Conservation (phyloP, 2,888 invertebrate species). For the Siphlonurus alternatus region DNA sequence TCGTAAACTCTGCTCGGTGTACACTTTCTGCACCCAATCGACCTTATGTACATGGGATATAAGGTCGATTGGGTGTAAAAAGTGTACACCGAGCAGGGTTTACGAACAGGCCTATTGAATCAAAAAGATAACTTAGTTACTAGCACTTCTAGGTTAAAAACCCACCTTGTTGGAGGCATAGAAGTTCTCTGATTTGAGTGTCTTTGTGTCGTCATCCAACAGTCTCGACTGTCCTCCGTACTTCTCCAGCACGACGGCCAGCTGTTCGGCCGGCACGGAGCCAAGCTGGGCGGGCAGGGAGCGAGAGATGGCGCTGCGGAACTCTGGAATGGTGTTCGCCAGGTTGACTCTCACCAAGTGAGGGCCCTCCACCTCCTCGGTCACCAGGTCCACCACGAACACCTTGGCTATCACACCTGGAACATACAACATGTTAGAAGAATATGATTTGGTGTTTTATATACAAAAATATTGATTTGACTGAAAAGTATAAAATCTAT, state of each 20-base stretch:
- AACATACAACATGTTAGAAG: no score
- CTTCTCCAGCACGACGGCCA: slow-evolving; percentile 30
- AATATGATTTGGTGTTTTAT: no score
- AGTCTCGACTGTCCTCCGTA: slow-evolving; percentile 23
- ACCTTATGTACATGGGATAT: no score
- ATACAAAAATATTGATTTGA: no score
- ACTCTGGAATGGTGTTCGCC: slow-evolving; percentile 35
- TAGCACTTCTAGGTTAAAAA: no score
- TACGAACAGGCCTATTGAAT: no score
- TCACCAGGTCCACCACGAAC: slow-evolving; percentile 40
- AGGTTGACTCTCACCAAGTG: slow-evolving; percentile 38
- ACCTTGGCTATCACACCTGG: slow-evolving; percentile 38
- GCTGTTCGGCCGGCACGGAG: slow-evolving; percentile 11
- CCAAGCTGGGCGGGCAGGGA: slow-evolving; percentile 7
- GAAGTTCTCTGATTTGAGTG: slow-evolving; percentile 25
- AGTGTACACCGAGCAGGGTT: no score
- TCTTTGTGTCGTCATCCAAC: slow-evolving; percentile 27
- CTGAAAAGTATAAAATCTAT: no score
- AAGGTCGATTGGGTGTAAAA: no score
- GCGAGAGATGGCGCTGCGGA: slow-evolving; percentile 25
- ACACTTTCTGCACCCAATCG: no score
- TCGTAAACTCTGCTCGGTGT: no score
- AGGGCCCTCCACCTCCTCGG: slow-evolving; percentile 42
- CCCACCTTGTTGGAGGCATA: slow-evolving; percentile 23
- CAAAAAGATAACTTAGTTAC: no score